These are phyloP conservation scores for Rhagophthalmus giganteus DNA, from an alignment of 2,888 invertebrate species.

Conservation along the genomic window DNA sequence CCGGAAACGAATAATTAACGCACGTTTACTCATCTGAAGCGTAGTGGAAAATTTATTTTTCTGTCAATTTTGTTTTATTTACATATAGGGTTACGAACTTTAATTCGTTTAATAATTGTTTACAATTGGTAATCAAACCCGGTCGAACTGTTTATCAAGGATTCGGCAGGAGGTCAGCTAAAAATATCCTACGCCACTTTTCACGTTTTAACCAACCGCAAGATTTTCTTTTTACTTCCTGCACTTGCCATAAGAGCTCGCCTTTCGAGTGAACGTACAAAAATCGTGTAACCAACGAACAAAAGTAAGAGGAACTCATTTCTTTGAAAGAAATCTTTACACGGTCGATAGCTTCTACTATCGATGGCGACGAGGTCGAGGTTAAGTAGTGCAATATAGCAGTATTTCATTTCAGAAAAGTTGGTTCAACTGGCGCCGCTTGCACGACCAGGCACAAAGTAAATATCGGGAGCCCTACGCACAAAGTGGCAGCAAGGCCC, in stretches of 20 bases:
- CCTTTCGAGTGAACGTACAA: not conserved
- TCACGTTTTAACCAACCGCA: not conserved
- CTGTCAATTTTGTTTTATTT: too few species aligned
- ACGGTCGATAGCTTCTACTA: not conserved
- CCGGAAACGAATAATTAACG: too few species aligned
- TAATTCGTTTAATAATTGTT: slow-evolving; percentile 7
- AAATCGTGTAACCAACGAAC: not conserved
- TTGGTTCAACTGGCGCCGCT: not conserved
- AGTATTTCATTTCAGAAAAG: not conserved
- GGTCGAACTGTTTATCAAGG: not conserved
- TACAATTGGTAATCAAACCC: not conserved
- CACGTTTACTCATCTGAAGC: too few species aligned
- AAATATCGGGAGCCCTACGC: not conserved
- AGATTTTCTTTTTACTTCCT: not conserved
- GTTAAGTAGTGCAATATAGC: not conserved
- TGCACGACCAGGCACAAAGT: not conserved
- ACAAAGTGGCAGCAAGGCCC: slow-evolving; percentile 5
- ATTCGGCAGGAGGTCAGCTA: not conserved
- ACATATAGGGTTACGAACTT: too few species aligned
- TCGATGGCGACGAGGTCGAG: not conserved
- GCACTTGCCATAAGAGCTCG: too few species aligned
- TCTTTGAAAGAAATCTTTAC: not conserved
- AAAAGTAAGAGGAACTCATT: not conserved
- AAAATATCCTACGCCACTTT: not conserved
- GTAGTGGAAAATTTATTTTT: too few species aligned